Evolutionary conservation across 1,140 invertebrate genomes (phyloP).

Genomic region (Parapsyche elsis): DNA sequence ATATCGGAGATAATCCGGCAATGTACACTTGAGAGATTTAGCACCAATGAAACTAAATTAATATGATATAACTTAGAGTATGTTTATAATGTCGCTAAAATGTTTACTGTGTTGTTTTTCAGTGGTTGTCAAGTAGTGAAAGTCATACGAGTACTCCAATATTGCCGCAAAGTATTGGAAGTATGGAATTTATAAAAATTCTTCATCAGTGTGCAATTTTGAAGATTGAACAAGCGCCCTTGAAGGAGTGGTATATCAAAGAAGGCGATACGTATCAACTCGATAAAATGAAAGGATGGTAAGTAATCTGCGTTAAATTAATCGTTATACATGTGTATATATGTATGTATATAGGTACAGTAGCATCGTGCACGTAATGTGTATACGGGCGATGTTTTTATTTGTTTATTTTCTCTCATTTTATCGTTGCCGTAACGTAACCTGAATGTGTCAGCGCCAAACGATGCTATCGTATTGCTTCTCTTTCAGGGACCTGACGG

Average conservation of each 20-base stretch:
- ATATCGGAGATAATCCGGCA: no score
- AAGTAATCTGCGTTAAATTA: not conserved
- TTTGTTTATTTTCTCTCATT: not conserved
- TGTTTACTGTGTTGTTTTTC: conserved; percentile 29
- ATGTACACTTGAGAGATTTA: no score
- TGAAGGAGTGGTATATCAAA: conserved; percentile 46
- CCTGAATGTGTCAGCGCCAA: not conserved
- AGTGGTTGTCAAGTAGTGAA: conserved; percentile 54
- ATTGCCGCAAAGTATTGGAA: conserved; percentile 38
- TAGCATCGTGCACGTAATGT: no score
- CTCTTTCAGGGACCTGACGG: conserved; percentile 46
- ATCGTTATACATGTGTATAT: not conserved
- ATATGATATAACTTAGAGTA: no score
- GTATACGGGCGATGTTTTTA: no score
- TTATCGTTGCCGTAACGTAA: not conserved
- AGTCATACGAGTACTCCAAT: conserved; percentile 37
- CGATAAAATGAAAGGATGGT: conserved; percentile 49
- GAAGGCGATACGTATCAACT: conserved; percentile 41
- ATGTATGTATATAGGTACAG: no score
- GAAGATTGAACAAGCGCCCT: conserved; percentile 33
- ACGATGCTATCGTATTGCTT: not conserved
- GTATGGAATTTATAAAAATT: conserved; percentile 57
- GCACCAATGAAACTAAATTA: no score
- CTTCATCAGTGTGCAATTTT: conserved; percentile 39
- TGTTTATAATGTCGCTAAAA: not conserved